Percentiles rank a stretch among this genome's conserved stretches.
Evolutionary conservation across 2,888 invertebrate genomes (phyloP).

Genomic region (Luperina testacea): DNA sequence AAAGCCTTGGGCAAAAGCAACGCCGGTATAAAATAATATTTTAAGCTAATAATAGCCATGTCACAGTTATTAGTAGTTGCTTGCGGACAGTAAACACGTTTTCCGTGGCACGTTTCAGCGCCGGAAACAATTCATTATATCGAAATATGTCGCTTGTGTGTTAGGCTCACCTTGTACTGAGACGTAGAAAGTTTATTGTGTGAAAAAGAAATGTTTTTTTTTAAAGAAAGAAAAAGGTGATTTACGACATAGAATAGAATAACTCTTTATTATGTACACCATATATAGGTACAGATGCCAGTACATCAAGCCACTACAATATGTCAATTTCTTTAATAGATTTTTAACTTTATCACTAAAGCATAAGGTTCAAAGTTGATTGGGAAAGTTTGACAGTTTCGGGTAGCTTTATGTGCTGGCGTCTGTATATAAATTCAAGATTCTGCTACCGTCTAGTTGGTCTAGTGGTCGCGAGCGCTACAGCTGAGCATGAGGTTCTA

Average conservation of each 20-base stretch:
- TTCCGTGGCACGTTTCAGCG: constrained; percentile 76
- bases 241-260: background rate
- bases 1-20: background rate
- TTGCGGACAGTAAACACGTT: constrained; percentile 65
- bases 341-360: too few relatives aligned
- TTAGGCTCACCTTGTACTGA: constrained; percentile 61
- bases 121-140: constrained; percentile 84
- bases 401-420: too few relatives aligned
- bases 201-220: background rate
- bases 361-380: too few relatives aligned
- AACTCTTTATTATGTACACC: too few relatives aligned
- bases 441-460: background rate
- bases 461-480: background rate
- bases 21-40: background rate
- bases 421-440: background rate
- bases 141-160: constrained; percentile 71
- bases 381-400: too few relatives aligned
- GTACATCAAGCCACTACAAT: too few relatives aligned
- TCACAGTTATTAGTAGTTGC: constrained; percentile 50
- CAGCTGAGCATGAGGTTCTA: background rate
- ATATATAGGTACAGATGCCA: too few relatives aligned
- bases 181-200: background rate
- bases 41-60: constrained; percentile 32
- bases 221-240: background rate
- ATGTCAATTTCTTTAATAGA: too few relatives aligned